These are phyloP conservation scores for Sylvia atricapilla DNA, from an alignment of 2,113 vertebrate species.

Conservation along the genomic window DNA sequence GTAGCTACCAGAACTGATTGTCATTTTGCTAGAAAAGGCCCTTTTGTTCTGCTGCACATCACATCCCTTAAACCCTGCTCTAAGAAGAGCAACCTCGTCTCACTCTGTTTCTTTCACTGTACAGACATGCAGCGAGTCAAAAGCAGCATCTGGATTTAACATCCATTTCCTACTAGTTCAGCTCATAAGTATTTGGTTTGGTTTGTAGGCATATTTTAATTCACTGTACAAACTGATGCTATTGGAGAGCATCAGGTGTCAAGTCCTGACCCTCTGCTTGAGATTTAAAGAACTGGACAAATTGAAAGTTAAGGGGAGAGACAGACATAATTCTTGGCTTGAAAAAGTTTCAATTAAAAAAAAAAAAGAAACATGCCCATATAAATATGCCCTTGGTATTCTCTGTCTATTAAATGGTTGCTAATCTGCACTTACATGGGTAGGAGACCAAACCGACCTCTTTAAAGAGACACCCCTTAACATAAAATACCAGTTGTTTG, in stretches of 20 bases:
- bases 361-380: not conserved
- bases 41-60: not conserved
- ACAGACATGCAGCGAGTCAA: not conserved
- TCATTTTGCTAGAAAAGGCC: not conserved
- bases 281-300: not conserved
- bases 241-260: fast-evolving
- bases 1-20: not conserved
- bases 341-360: not conserved
- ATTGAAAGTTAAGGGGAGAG: not conserved
- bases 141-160: not conserved
- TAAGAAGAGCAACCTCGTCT: not conserved
- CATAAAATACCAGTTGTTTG: not conserved
- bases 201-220: not conserved
- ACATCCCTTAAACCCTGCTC: not conserved
- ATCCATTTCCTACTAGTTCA: not conserved
- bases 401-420: not conserved
- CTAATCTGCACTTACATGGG: not conserved
- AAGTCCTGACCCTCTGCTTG: not conserved
- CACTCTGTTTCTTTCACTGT: not conserved
- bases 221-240: not conserved
- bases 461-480: not conserved
- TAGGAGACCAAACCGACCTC: not conserved
- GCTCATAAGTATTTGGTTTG: not conserved
- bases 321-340: not conserved
- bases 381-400: not conserved